Evolutionary conservation across 2,113 vertebrate genomes (phyloP), one percentile per base, ranked within the genome.

Genomic region (Labrus mixtus): DNA sequence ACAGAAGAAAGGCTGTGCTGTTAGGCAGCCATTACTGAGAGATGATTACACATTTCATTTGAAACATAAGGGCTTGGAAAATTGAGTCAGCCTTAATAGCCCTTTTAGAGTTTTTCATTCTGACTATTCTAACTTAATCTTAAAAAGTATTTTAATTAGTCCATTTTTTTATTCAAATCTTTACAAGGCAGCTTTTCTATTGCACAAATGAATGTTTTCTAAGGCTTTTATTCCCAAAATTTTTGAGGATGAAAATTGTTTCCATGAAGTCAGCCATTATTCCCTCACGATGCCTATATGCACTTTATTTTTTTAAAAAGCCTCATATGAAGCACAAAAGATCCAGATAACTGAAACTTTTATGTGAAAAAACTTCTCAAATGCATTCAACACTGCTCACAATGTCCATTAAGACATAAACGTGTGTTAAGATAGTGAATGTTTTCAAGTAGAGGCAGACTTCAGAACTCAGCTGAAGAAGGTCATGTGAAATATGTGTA

Each of bases 31-130:
- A 69, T 79, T 75, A 76, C 9, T 57, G 56, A 65, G 65, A 78
- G 65, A 78, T 82, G 55, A 87, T 87, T 87, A 57, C 11, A 45
- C 58, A 68, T 78, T 57, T 79, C 45, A 83, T 58, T 72, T 78
- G 36, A 73, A 78, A 82, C 9, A 50, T 61, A 77, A 68, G 73
- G 55, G 39, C 11, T 71, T 50, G 33, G 60, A 73, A 76, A 76
- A 87, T 73, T 20, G 61, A 76, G 57, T 67, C 54, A 22, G 23
- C 46, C 15, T 61, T 55, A 74, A 61, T 41, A 23, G 20, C 19
- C 43, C 36, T 53, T 75, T 87, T 62, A 53, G 25, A 68, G 17
- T 56, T 56, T 43, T 20, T 59, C 48, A 17, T 58, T 77, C 68
- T 25, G 29, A 57, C 54, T 58, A 54, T 36, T 72, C 4, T 16